Conservation (phyloP, 2,888 invertebrate genomes). For the Julus scandinavius region DNA sequence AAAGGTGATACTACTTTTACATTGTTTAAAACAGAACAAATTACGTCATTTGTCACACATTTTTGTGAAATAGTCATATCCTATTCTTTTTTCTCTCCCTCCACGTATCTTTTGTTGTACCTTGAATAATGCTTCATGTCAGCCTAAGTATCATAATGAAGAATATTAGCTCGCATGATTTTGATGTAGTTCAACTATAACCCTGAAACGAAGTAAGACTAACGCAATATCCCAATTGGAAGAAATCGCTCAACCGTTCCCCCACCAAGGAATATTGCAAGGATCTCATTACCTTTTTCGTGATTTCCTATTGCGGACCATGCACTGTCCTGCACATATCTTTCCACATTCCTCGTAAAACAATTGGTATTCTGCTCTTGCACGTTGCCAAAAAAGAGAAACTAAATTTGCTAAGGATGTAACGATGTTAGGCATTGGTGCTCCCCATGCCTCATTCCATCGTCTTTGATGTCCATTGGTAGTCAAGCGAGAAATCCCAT, state of each 20-base stretch:
- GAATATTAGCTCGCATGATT: neutral
- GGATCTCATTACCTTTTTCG: neutral
- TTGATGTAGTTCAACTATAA: neutral
- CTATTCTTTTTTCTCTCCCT: neutral
- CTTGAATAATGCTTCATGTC: neutral
- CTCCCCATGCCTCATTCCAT: constrained; percentile 41
- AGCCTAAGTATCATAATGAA: neutral
- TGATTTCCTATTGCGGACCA: neutral
- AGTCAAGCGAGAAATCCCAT: constrained; percentile 42
- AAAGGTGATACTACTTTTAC: too few species aligned
- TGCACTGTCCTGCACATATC: neutral
- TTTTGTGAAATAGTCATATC: neutral
- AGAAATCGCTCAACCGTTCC: constrained; percentile 24
- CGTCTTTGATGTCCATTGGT: constrained; percentile 46
- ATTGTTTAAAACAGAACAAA: neutral
- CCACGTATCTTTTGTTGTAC: neutral
- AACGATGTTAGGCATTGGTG: constrained; percentile 45
- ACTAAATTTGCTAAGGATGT: constrained; percentile 42
- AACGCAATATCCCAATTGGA: neutral
- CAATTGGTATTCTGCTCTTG: constrained; percentile 29
- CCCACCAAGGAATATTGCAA: neutral
- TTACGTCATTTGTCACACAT: neutral
- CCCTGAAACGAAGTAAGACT: neutral
- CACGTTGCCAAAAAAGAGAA: neutral
- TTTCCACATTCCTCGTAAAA: constrained; percentile 22